Base-by-base conservation (phyloP, 2,797 vertebrate genomes). In the Poeciliopsis presidionis region DNA sequence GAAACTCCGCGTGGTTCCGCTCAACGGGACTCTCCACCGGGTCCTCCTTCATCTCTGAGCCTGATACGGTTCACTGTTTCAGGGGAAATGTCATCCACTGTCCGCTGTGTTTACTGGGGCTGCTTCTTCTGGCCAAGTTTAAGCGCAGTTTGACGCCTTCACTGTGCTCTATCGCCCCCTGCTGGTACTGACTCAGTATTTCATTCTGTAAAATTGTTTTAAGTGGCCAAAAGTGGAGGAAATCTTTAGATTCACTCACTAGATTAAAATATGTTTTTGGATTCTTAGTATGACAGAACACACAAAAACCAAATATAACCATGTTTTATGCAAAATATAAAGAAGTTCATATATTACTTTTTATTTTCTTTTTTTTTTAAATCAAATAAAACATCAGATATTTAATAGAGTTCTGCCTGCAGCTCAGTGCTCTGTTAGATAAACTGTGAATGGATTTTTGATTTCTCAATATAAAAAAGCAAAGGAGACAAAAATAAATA, bases 11-110 rank as follows among this genome's bases (percentile, higher is more conserved):
- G 33, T 59, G 72, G 0, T 81, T 83, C 88, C 77, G 83, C 16
- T 77, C 20, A 0, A 6, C 5, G 2, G 25, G 11, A 18, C 57
- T 1, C 1, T 47, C 63, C 0, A 6, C 53, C 0, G 70, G 0
- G 39, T 28, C 30, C 16, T 7, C 12, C 0, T 12, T 43, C 51
- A 70, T 43, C 45, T 14, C 30, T 8, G 1, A 59, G 33, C 36
- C 33, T 11, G 11, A 14, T 6, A 13, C 2, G 49, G 33, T 41
- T 74, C 11, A 8, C 22, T 2, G 22, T 57, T 18, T 11, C n/a
- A 0, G 16, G 45, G 9, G 4, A n/a, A 49, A 16, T 7, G 39
- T 16, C 36, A n/a, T 20, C 25, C 28, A 7, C 13, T 18, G 7
- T 5, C 25, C 7, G 36, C 41, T 36, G 46, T 33, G 73, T 74